A percentile compares a stretch with the other conserved stretches of the same genome.
Evolutionary conservation across 2,113 vertebrate genomes (phyloP).

Genomic region (Scomber scombrus): DNA sequence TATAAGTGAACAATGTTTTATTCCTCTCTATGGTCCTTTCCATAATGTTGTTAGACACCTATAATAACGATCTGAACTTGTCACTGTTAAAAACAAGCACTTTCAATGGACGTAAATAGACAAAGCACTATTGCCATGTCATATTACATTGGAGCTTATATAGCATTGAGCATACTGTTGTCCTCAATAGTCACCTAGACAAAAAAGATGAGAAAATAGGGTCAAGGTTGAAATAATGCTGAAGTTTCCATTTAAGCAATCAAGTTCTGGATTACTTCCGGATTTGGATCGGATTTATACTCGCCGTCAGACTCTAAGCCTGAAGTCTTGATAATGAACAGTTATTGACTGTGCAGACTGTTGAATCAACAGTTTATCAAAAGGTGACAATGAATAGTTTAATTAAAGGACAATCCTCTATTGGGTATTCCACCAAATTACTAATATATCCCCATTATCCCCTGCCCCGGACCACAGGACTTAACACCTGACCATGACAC

Average conservation of each 20-base stretch:
- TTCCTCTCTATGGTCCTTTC: too few relatives aligned
- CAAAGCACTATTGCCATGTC: too few relatives aligned
- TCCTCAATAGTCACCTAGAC: too few relatives aligned
- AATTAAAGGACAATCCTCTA: slow-evolving; percentile 61
- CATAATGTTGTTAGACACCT: too few relatives aligned
- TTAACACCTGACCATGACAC: slow-evolving; percentile 58
- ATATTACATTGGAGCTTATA: too few relatives aligned
- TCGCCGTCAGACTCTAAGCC: not conserved
- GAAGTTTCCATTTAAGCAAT: not conserved
- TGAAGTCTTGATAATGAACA: slow-evolving; percentile 31
- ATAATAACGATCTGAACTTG: too few relatives aligned
- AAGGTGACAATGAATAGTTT: slow-evolving; percentile 63
- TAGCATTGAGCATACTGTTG: too few relatives aligned
- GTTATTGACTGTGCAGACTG: slow-evolving; percentile 40
- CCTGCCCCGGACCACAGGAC: slow-evolving; percentile 45
- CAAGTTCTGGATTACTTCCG: not conserved
- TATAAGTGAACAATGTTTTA: too few relatives aligned
- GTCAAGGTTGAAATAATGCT: too few relatives aligned
- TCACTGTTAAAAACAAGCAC: too few relatives aligned
- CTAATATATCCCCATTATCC: slow-evolving; percentile 67
- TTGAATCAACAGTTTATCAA: slow-evolving; percentile 59
- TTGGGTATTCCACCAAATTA: slow-evolving; percentile 64
- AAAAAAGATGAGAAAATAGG: too few relatives aligned
- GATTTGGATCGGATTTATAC: not conserved
- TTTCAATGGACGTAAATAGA: too few relatives aligned